Evolutionary conservation across 2,888 invertebrate species (phyloP).

Genomic region (Oxystoma pomonae): DNA sequence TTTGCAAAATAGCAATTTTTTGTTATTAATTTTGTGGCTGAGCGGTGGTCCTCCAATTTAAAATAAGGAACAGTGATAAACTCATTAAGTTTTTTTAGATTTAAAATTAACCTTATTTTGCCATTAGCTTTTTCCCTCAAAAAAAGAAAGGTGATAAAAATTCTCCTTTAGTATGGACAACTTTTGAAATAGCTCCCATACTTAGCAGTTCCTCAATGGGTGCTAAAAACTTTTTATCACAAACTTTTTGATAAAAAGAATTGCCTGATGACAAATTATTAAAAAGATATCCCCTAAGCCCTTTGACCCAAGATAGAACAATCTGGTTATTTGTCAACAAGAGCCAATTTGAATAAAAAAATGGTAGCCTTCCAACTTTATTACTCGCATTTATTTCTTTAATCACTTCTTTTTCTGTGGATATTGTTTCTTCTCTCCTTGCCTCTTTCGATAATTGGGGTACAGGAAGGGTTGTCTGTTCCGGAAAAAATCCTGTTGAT

Average conservation of each 20-base stretch:
- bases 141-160: slow-evolving; percentile 9
- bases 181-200: neutral
- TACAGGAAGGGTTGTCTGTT: too few relatives aligned
- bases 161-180: neutral
- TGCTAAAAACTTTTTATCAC: neutral
- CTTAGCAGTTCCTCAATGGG: neutral
- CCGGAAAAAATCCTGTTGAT: too few relatives aligned
- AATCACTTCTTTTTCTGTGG: too few relatives aligned
- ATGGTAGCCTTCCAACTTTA: neutral
- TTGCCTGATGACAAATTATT: neutral
- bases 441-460: too few relatives aligned
- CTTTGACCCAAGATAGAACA: neutral
- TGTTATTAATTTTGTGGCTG: neutral
- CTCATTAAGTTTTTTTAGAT: neutral
- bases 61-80: neutral
- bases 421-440: too few relatives aligned
- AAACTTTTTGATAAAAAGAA: neutral
- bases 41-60: neutral
- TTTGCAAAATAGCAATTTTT: neutral
- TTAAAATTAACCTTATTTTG: neutral
- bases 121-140: neutral
- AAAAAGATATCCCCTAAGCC: neutral
- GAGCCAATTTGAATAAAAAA: neutral
- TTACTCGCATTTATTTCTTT: neutral
- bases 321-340: neutral